Evolutionary conservation across 2,113 vertebrate genomes (phyloP).

Genomic region (Seriola dumerili): DNA sequence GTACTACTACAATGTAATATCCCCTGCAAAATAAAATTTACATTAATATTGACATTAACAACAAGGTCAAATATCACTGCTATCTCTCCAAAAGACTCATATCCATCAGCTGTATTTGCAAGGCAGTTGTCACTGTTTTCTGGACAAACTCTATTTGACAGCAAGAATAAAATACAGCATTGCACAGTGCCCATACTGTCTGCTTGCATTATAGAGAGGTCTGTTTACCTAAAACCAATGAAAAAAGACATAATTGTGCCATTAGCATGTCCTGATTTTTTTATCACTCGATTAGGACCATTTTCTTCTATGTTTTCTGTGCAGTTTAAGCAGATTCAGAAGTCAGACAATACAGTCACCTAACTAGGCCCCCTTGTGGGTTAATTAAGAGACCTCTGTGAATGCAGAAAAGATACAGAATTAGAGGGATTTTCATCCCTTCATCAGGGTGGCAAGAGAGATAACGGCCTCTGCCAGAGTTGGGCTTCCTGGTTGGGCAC

Average conservation of each 20-base stretch:
- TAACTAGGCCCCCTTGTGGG: constrained; percentile 42
- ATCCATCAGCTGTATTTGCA: background rate
- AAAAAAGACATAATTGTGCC: constrained; percentile 26
- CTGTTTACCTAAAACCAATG: background rate
- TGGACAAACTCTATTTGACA: background rate
- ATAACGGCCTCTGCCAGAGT: constrained; percentile 71
- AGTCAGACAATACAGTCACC: constrained; percentile 41
- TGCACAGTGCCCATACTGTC: background rate
- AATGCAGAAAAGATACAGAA: constrained; percentile 54
- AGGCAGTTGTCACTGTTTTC: too few species aligned
- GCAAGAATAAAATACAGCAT: constrained; percentile 2
- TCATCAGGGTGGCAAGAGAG: constrained; percentile 59
- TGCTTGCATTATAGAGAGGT: background rate
- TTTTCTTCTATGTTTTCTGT: constrained; percentile 36
- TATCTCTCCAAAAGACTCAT: background rate
- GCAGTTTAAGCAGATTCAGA: constrained; percentile 52
- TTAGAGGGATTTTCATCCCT: constrained; percentile 70
- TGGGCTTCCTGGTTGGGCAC: constrained; percentile 63
- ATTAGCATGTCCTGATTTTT: constrained; percentile 29
- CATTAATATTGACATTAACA: background rate
- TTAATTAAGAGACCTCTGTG: constrained; percentile 65
- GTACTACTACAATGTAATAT: constrained; percentile 98
- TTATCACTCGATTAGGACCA: constrained; percentile 35
- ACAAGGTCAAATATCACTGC: background rate
- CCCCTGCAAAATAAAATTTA: constrained; percentile 83